These are phyloP conservation scores for Cerastis rubricosa DNA, from an alignment of 2,888 invertebrate genomes.

Conservation along the genomic window DNA sequence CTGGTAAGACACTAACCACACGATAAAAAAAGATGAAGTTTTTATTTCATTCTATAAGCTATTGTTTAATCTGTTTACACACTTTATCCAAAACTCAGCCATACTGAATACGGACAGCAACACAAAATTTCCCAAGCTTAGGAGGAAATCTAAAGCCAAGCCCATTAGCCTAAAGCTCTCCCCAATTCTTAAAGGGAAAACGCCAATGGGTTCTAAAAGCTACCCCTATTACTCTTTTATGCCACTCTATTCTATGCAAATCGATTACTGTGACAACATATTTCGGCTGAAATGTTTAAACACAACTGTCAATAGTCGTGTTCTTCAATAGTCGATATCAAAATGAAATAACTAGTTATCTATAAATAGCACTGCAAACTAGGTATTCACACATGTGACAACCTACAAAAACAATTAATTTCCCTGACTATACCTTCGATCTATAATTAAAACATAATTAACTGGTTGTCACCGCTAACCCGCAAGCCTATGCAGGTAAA, in stretches of 20 bases:
- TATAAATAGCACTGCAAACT: neutral
- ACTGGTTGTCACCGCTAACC: slow-evolving; percentile 28
- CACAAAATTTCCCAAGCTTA: neutral
- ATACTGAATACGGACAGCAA: neutral
- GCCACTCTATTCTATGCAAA: neutral
- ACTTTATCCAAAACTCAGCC: neutral
- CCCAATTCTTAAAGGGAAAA: neutral
- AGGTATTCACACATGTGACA: slow-evolving; percentile 4
- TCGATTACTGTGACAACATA: neutral
- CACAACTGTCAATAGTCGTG: neutral
- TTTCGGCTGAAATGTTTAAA: neutral
- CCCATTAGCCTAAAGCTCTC: neutral
- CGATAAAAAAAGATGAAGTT: too few species aligned
- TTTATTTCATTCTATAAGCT: too few species aligned
- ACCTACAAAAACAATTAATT: slow-evolving; percentile 13
- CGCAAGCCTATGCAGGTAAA: slow-evolving; percentile 44
- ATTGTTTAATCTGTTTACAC: neutral
- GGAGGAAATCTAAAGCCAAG: neutral
- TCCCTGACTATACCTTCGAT: slow-evolving; percentile 22
- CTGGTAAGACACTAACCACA: too few species aligned
- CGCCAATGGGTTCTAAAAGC: neutral
- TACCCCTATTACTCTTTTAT: neutral
- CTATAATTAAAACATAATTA: slow-evolving; percentile 44
- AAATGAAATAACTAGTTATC: neutral
- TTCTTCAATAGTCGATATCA: too few species aligned